These are phyloP conservation scores for Melieria omissa DNA, from an alignment of 2,888 invertebrate species.

Conservation along the genomic window DNA sequence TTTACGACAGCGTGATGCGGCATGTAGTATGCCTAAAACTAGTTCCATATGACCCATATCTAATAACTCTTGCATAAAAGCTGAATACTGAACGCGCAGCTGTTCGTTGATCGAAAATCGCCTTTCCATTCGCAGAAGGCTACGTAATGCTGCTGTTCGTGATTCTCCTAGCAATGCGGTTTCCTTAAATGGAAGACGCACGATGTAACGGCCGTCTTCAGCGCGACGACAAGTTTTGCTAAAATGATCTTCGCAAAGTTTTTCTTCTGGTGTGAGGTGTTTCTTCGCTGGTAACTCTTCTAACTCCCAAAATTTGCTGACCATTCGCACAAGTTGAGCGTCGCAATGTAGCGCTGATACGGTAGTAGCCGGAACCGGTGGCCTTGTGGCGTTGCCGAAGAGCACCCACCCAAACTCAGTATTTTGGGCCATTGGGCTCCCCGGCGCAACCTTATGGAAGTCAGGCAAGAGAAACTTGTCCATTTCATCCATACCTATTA, in stretches of 20 bases:
- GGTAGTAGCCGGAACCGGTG: background rate
- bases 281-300: constrained; percentile 33
- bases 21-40: no score
- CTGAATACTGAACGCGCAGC: constrained; percentile 12
- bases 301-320: constrained; percentile 36
- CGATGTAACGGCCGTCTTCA: constrained; percentile 37
- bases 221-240: no score
- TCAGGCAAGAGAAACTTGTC: background rate
- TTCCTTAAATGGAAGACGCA: no score
- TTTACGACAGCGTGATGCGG: no score
- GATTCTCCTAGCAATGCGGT: no score
- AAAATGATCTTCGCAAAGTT: no score
- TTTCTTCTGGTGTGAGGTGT: constrained; percentile 22
- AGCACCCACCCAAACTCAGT: constrained; percentile 35
- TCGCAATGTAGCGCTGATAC: constrained; percentile 1
- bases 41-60: constrained; percentile 17
- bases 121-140: constrained; percentile 27
- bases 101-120: constrained; percentile 22
- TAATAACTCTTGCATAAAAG: constrained; percentile 29
- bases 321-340: background rate
- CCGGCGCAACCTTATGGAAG: constrained; percentile 15
- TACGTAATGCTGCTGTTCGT: constrained; percentile 33
- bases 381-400: background rate
- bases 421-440: no score
- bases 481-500: constrained; percentile 11